Evolutionary conservation across 2,797 vertebrate species (phyloP).

Genomic region (Cyclura pinguis): DNA sequence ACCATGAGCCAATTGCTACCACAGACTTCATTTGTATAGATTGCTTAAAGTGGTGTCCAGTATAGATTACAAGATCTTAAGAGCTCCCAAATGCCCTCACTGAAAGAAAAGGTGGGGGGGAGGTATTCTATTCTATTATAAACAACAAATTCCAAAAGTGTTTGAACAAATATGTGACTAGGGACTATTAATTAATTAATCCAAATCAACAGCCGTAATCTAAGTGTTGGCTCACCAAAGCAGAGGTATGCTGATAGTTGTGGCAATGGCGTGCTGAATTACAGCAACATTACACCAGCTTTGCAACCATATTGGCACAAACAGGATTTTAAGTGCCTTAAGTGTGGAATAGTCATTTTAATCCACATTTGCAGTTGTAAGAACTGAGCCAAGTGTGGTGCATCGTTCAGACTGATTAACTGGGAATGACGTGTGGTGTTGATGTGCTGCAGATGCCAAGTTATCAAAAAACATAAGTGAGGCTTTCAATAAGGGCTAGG

Average conservation of each 20-base stretch:
- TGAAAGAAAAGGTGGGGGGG: not conserved
- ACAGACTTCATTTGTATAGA: not conserved
- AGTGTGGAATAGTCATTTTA: not conserved
- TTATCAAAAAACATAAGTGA: not conserved
- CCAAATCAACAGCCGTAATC: not conserved
- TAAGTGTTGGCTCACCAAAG: not conserved
- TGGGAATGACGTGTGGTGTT: not conserved
- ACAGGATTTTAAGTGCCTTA: constrained; percentile 24
- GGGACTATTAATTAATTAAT: constrained; percentile 1
- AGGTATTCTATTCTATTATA: not conserved
- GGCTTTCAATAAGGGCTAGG: not conserved
- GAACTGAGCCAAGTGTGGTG: not conserved
- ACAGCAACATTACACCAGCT: not conserved
- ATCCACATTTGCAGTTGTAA: not conserved
- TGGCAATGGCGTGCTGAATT: not conserved
- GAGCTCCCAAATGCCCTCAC: not conserved
- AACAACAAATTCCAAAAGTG: not conserved
- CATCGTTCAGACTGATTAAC: not conserved
- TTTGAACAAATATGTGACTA: not conserved
- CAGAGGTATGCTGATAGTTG: not conserved
- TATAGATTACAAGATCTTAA: not conserved
- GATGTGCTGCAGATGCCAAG: not conserved
- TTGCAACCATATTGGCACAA: not conserved
- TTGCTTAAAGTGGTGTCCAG: not conserved
- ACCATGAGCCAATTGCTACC: not conserved